Base-by-base conservation (phyloP, 2,113 vertebrate species). In the Astur gentilis region DNA sequence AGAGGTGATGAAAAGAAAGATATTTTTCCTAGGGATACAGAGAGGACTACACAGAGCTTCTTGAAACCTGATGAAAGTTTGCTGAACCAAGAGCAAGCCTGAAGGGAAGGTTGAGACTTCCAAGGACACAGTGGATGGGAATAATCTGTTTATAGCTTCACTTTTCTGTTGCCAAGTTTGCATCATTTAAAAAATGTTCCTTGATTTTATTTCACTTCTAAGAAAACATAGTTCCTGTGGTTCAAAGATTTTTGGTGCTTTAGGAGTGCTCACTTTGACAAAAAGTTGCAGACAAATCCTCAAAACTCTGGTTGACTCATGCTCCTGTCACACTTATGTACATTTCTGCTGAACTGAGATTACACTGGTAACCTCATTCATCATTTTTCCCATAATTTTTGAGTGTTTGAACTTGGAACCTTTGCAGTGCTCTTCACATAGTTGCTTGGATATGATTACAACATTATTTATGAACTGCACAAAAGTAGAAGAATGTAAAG, bases 241-340 rank as follows among this genome's bases (percentile, higher is more conserved):
- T 92, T 93, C 75, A 91, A 87, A 94, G 70, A 50, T 21, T 79
- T 94, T 78, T 88, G 26, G 12, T 76, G 47, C 49, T 94, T 93
- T 90, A 75, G 32, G 82, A 40, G 29, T 64, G 21, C n/a, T 93
- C 6, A 49, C 47, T 85, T 79, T 64, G 58, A 76, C 52, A 32
- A 67, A 90, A 94, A 92, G 42, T 76, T 90, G 42, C 20, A 79
- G 34, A 65, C 27, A 71, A 83, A 69, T 85, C 34, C 38, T 80
- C 70, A 85, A 70, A 92, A 90, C 47, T 81, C 36, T 21, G 25
- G 16, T 45, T 91, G 73, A 78, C 16, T 88, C 49, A 79, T 52
- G 26, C 8, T 93, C 20, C 26, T 72, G 32, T 69, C 38, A 83
- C 22, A 62, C 29, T 42, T 78, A 62, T 4, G 29, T 78, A 40